Evolutionary conservation across 2,797 vertebrate species (phyloP).

Genomic region (Fratercula arctica): DNA sequence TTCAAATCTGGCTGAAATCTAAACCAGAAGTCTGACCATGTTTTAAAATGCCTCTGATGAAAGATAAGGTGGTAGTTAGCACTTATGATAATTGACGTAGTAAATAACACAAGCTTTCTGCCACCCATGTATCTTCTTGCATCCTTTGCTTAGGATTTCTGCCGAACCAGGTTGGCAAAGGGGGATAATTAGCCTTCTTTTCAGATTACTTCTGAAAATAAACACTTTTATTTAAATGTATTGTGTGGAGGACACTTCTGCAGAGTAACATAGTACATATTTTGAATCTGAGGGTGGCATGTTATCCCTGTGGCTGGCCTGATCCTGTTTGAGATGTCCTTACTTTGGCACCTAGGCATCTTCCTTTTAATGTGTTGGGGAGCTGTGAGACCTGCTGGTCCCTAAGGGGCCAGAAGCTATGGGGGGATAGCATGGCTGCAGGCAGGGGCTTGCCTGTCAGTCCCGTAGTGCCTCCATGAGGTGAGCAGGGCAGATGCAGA

Average conservation of each 20-base stretch:
- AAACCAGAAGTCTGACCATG: background rate
- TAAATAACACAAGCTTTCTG: background rate
- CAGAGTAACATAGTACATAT: rapidly evolving
- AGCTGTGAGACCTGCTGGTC: background rate
- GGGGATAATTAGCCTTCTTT: background rate
- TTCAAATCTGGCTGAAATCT: background rate
- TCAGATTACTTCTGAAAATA: background rate
- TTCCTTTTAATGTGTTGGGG: background rate
- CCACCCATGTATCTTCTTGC: background rate
- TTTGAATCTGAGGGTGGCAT: background rate
- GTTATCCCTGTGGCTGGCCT: background rate
- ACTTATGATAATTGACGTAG: background rate
- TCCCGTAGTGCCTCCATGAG: too few species aligned
- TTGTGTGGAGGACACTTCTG: background rate
- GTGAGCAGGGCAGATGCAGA: background rate
- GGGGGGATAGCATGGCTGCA: rapidly evolving
- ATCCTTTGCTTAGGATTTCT: background rate
- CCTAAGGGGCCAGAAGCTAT: background rate
- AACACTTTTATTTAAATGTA: background rate
- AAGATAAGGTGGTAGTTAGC: background rate
- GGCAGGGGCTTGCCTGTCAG: background rate
- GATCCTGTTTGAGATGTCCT: background rate
- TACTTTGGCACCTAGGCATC: background rate
- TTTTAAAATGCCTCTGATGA: background rate
- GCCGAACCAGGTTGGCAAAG: background rate